Evolutionary conservation across 1,140 invertebrate genomes (phyloP).

Genomic region (Lucilia sericata): DNA sequence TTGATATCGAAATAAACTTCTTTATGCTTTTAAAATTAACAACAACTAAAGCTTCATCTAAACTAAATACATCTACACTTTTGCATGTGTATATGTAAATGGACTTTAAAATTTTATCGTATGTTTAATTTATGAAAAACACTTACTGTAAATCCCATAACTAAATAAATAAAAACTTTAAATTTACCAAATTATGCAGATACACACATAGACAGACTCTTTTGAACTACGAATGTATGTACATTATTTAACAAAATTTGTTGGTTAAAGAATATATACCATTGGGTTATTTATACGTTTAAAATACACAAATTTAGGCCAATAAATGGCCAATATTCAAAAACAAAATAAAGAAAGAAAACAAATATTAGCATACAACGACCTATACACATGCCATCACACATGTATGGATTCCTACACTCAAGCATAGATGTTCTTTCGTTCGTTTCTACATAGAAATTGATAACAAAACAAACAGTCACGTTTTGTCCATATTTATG

Average conservation of each 20-base stretch:
- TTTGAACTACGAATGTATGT: too few relatives aligned
- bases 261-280: too few relatives aligned
- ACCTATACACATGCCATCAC: neutral
- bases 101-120: too few relatives aligned
- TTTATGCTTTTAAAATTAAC: too few relatives aligned
- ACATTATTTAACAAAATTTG: too few relatives aligned
- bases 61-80: too few relatives aligned
- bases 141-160: neutral
- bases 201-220: too few relatives aligned
- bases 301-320: neutral
- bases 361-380: neutral
- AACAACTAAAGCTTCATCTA: too few relatives aligned
- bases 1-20: too few relatives aligned
- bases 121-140: too few relatives aligned
- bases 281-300: neutral
- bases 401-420: neutral
- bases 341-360: neutral
- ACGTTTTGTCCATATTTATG: constrained; percentile 4
- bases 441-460: neutral
- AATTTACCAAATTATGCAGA: neutral
- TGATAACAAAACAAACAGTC: neutral
- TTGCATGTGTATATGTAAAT: too few relatives aligned
- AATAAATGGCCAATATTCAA: constrained; percentile 7
- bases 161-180: neutral
- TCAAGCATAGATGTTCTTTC: neutral